Evolutionary conservation across 2,797 vertebrate genomes (phyloP), one percentile per base, ranked within the genome.

Genomic region (Anolis apletophallus): DNA sequence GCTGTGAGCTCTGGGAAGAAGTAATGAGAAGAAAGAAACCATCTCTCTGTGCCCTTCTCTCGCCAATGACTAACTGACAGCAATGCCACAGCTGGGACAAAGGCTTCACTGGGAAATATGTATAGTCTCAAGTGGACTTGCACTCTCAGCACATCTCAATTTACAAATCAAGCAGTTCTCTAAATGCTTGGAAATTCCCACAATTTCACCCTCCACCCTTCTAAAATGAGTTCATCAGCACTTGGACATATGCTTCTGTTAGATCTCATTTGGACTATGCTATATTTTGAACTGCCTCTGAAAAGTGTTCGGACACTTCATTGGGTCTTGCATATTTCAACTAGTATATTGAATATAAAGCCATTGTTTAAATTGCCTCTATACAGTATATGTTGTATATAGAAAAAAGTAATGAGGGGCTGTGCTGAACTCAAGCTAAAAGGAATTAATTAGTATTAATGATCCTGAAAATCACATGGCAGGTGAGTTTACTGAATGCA

Each of bases 211-310:
- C 59, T 12, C 13, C 8, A 3, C 23, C 67, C 26, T 67, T 77
- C 50, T 84, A 34, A 84, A 67, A 67, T 26, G n/a, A 55, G 23
- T 29, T 73, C 23, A 59, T 6, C 71, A 73, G 81, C 69, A 83
- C 3, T 11, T 64, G 10, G 61, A 29, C 52, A 21, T 64, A 64
- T 55, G 14, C n/a, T 46, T 69, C 17, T 13, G 67, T 68, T 68
- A 68, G 12, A 68, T 32, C 29, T 32, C 14, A 32, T 32, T n/a
- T 68, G 67, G 32, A 17, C 32, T 69, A 34, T 34, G 67, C 16
- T 69, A 4, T 69, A 69, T 69, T 14, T 34, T 13, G 61, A 34
- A 4, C 68, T n/a, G 67, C 16, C 16, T 10, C 67, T 68, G 67
- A 32, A 68, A 67, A 32, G 11, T 29, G 26, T 68, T 68, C 14